Evolutionary conservation across 2,797 vertebrate species (phyloP).

Genomic region (Fistularia commersonii): DNA sequence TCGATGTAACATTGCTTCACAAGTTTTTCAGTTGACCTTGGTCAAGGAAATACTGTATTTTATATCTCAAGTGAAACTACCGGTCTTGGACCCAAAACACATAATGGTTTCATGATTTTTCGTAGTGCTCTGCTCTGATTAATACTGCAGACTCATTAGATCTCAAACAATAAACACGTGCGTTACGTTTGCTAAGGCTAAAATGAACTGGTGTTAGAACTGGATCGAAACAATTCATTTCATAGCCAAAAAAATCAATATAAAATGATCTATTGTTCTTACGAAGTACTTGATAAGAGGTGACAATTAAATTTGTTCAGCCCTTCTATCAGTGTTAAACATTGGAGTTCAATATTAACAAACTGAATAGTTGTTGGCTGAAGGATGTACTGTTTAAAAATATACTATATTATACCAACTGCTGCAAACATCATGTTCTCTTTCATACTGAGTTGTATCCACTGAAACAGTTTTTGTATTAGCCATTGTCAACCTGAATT

Average conservation of each 20-base stretch:
- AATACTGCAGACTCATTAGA: constrained; percentile 36
- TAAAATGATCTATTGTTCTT: no score
- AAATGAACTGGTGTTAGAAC: not conserved
- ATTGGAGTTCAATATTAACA: not conserved
- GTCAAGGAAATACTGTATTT: constrained; percentile 14
- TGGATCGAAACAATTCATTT: no score
- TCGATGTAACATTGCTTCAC: no score
- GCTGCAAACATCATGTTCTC: no score
- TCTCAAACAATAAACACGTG: constrained; percentile 37
- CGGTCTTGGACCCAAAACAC: constrained; percentile 20
- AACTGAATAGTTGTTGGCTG: constrained; percentile 2
- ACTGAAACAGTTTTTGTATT: no score
- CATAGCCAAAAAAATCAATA: no score
- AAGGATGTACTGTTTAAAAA: not conserved
- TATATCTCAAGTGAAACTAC: constrained; percentile 20
- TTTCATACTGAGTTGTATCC: no score
- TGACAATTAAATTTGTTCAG: no score
- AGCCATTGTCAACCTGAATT: no score
- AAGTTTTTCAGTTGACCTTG: no score
- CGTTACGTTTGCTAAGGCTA: constrained; percentile 27
- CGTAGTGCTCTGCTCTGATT: constrained; percentile 14
- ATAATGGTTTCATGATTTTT: constrained; percentile 26
- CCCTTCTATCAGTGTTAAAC: no score
- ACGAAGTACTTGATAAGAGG: no score
- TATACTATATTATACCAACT: not conserved